These are phyloP conservation scores for Psilopsiagon aurifrons DNA, from an alignment of 2,113 vertebrate species.

Conservation along the genomic window DNA sequence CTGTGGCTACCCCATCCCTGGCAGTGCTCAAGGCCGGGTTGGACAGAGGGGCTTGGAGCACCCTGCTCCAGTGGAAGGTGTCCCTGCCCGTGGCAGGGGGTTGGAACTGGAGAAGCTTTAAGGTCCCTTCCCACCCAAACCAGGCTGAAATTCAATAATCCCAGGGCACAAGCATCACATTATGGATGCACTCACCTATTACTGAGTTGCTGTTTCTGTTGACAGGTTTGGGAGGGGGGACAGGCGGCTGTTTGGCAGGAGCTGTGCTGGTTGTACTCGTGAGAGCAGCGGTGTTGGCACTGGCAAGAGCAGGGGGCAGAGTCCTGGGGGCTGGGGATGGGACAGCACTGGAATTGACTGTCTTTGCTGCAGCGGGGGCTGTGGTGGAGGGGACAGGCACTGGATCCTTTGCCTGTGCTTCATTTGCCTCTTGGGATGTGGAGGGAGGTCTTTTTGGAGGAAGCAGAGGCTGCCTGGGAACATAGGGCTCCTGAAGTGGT, in stretches of 20 bases:
- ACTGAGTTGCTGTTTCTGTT: constrained; percentile 90
- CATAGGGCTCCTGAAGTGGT: constrained; percentile 75
- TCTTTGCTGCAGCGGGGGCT: constrained; percentile 53
- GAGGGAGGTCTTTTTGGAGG: constrained; percentile 90
- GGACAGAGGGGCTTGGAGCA: neutral
- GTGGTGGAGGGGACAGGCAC: constrained; percentile 5
- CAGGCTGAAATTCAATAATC: neutral
- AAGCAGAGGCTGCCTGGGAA: constrained; percentile 84
- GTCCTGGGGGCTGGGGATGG: constrained; percentile 81
- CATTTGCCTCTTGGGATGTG: constrained; percentile 76
- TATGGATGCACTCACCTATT: constrained; percentile 80
- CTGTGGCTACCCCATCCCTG: neutral
- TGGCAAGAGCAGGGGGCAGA: constrained; percentile 71
- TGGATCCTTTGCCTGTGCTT: constrained; percentile 62
- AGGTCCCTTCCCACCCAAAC: neutral
- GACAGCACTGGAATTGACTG: constrained; percentile 27
- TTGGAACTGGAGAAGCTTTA: neutral
- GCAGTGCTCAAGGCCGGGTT: neutral
- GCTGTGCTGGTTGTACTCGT: constrained; percentile 59
- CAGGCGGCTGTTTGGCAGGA: constrained; percentile 87
- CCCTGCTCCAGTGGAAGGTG: neutral
- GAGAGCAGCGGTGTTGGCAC: constrained; percentile 72
- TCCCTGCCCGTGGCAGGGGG: neutral
- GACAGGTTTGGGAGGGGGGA: constrained; percentile 92
- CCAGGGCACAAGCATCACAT: neutral